These are phyloP conservation scores for Poeciliopsis paucimaculata DNA, from an alignment of 2,797 vertebrate genomes.

Conservation along the genomic window DNA sequence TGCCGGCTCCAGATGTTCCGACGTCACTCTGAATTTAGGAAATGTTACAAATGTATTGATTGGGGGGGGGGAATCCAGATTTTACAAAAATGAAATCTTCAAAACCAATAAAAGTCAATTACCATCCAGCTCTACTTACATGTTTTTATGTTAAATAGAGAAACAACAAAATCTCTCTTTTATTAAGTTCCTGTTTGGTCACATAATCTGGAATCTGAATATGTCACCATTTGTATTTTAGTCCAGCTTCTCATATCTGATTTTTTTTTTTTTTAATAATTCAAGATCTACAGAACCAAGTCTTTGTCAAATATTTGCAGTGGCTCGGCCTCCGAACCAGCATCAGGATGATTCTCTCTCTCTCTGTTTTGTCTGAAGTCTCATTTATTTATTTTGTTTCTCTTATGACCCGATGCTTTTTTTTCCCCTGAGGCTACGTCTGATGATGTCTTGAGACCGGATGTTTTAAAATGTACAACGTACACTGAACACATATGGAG, in stretches of 20 bases:
- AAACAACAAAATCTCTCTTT: background rate
- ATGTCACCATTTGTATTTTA: background rate
- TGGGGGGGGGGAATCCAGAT: too few species aligned
- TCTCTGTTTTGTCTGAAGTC: conserved; percentile 1
- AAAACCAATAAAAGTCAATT: too few species aligned
- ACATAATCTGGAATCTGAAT: background rate
- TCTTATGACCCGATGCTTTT: background rate
- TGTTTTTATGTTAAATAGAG: background rate
- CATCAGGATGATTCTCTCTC: background rate
- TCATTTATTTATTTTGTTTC: background rate
- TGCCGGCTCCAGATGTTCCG: too few species aligned
- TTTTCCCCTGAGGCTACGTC: background rate
- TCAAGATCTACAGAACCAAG: background rate
- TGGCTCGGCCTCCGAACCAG: background rate
- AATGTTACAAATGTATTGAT: too few species aligned
- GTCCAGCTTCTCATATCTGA: background rate
- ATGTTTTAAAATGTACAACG: conserved; percentile 4
- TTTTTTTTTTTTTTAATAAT: background rate
- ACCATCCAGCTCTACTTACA: too few species aligned
- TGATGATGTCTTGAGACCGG: conserved; percentile 2
- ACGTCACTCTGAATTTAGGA: too few species aligned
- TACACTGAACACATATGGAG: conserved; percentile 59
- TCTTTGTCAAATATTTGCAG: background rate
- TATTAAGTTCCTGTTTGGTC: background rate
- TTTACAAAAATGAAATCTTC: too few species aligned